Conservation (phyloP, 1,140 invertebrate species). For the Charaxes varanes region DNA sequence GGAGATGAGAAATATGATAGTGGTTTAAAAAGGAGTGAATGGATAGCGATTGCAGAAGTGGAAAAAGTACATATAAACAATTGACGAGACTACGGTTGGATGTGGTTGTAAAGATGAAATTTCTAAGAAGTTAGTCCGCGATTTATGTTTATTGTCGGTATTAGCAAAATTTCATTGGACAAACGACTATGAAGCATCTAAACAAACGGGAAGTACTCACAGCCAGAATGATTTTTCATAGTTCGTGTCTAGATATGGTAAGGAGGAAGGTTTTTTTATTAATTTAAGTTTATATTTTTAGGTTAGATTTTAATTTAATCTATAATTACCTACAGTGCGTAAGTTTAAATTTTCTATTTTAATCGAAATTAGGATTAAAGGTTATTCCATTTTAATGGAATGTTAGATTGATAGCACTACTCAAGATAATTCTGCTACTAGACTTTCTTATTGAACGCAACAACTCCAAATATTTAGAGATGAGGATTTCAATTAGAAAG, state of each 20-base stretch:
- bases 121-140: conserved; percentile 6
- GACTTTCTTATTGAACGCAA: conserved; percentile 19
- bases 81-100: background rate
- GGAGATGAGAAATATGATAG: conserved; percentile 13
- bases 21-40: conserved; percentile 6
- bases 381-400: conserved; percentile 59
- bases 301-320: conserved; percentile 58
- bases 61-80: conserved; percentile 4
- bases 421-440: conserved; percentile 25
- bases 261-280: conserved; percentile 44
- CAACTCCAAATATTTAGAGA: conserved; percentile 3
- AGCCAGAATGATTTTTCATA: conserved; percentile 71
- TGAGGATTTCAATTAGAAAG: conserved; percentile 22
- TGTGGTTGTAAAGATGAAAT: conserved; percentile 1
- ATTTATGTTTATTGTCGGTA: conserved; percentile 47
- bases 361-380: conserved; percentile 59
- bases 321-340: conserved; percentile 68
- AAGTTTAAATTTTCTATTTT: conserved; percentile 68
- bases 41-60: background rate
- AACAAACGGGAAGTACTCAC: conserved; percentile 62
- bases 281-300: conserved; percentile 53
- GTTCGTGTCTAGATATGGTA: conserved; percentile 66
- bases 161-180: conserved; percentile 33
- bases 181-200: conserved; percentile 49
- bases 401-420: conserved; percentile 58